These are phyloP conservation scores for Ethmia dodecea DNA, from an alignment of 2,888 invertebrate species.

Conservation along the genomic window DNA sequence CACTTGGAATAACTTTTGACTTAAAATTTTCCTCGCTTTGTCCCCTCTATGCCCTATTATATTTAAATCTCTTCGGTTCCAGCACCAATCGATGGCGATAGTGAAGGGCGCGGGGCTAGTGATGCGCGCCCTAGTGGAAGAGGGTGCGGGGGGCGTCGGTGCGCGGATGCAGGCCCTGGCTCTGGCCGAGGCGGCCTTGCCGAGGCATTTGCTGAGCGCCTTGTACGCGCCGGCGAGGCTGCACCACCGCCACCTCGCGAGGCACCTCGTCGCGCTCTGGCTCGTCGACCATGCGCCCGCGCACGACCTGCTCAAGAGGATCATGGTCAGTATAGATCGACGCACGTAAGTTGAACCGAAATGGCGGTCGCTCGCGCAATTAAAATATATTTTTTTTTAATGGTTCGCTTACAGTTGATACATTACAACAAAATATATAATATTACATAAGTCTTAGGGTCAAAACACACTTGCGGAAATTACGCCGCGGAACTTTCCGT, in stretches of 20 bases:
- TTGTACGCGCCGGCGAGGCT: constrained; percentile 92
- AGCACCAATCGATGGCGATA: constrained; percentile 98
- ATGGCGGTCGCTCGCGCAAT: no score
- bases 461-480: no score
- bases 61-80: no score
- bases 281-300: constrained; percentile 95
- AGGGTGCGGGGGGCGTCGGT: constrained; percentile 94
- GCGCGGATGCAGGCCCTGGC: constrained; percentile 97
- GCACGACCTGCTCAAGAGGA: constrained; percentile 89
- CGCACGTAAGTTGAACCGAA: no score
- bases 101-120: constrained; percentile 99
- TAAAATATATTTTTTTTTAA: no score
- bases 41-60: no score
- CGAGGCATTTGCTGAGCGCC: constrained; percentile 93
- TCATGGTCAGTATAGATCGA: constrained; percentile 82
- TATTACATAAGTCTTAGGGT: no score
- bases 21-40: no score
- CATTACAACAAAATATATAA: no score
- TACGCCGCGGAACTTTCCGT: no score
- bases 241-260: constrained; percentile 93
- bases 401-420: no score
- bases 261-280: constrained; percentile 96
- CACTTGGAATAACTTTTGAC: no score
- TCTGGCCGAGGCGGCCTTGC: constrained; percentile 96
- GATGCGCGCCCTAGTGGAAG: constrained; percentile 98